Conservation (phyloP, 2,888 invertebrate genomes). For the Charanyca ferruginea region DNA sequence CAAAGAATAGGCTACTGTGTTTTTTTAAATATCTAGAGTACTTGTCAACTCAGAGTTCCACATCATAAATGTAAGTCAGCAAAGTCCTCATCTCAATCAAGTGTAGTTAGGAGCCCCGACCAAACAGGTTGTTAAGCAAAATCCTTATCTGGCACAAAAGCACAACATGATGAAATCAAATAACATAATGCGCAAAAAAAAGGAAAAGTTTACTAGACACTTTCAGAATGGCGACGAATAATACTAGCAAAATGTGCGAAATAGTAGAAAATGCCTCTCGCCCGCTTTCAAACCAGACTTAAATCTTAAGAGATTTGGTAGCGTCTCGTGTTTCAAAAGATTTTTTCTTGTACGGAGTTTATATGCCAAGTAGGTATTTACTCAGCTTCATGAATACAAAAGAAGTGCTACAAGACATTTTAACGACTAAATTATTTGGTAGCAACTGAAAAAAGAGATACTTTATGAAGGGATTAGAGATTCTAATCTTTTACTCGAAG, state of each 20-base stretch:
- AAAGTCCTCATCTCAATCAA: no score
- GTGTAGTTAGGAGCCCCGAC: no score
- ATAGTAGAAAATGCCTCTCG: conserved; percentile 19
- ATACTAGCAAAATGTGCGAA: background rate
- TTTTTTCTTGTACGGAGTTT: conserved; percentile 35
- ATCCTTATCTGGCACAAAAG: background rate
- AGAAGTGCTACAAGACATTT: conserved; percentile 10
- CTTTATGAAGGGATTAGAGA: background rate
- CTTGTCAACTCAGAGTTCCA: no score
- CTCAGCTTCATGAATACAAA: conserved; percentile 32
- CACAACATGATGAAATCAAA: background rate
- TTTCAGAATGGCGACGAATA: conserved; percentile 9
- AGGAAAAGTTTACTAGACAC: background rate
- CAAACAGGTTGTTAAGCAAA: conserved; percentile 11
- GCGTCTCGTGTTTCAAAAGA: conserved; percentile 37
- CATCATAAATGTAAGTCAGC: no score
- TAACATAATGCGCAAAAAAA: background rate
- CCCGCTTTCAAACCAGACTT: conserved; percentile 20
- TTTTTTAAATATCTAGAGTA: no score
- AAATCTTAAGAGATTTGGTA: conserved; percentile 31
- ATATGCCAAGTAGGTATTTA: conserved; percentile 26
- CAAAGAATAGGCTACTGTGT: no score
- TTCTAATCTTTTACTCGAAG: no score
- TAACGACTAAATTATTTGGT: background rate
- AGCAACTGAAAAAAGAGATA: background rate